Evolutionary conservation across 2,797 vertebrate species (phyloP), one percentile per base, ranked within the genome.

Genomic region (Halcyon badia): DNA sequence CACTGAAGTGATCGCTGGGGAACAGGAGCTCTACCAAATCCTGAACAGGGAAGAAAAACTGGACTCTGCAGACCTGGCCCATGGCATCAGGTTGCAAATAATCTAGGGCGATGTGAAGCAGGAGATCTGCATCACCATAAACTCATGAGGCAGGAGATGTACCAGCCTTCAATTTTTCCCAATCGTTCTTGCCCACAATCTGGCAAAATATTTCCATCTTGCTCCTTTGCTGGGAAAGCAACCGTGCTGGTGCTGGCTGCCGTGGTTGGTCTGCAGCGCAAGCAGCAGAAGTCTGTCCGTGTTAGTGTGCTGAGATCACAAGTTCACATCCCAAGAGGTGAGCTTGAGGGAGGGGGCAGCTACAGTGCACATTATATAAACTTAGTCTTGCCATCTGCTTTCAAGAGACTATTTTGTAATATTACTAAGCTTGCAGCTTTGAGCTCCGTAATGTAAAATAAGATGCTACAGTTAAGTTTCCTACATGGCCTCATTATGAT

Each of bases 371-470:
- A 1, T 78, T 52, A 31, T 42, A 21, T 76, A 85, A 94, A 68
- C 44, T 60, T 77, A 20, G 52, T 26, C 65, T 91, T 87, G 48
- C 52, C 48, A 35, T 96, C 87, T 87, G 75, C 87, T 90, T 85
- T 71, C 37, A 70, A 89, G 56, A 75, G 33, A 19, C 24, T 90
- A 2, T 56, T 69, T 77, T 77, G 41, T 83, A 44, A 41, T 89
- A 78, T 81, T 78, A 18, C 70, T 42, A 48, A 58, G 37, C 44
- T 69, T 86, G 80, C 37, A 51, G 56, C 76, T 76, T 65, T 76
- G 66, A 94, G 70, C 18, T 17, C 83, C 51, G 24, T 83, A 94
- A 81, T 58, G 83, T 86, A 24, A 81, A 86, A 51, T 51, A 6
- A 83, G 90, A 60, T 57, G 60, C 78, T 58, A 64, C 42, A 54